A percentile compares a stretch with the other conserved stretches of the same genome.
Evolutionary conservation across 30 jellyfish, hydroid and myxozoan genomes (phyloP).

Genomic region (Pseudorhiza aurosa): DNA sequence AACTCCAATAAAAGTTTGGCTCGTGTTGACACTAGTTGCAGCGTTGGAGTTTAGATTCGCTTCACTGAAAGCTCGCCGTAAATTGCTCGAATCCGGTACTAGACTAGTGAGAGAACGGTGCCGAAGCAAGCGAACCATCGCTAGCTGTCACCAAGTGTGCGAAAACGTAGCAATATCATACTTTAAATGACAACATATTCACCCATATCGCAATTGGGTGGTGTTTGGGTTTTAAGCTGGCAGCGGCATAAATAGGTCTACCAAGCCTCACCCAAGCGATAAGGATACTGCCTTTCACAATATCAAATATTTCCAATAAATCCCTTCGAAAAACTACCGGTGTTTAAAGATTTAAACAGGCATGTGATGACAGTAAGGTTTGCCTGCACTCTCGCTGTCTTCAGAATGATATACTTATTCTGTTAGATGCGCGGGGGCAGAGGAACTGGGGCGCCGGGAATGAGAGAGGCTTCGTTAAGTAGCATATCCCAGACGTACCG

Average conservation of each 20-base stretch:
- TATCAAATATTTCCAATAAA: too few relatives aligned
- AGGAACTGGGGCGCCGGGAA: constrained; percentile 24
- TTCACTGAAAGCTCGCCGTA: constrained; percentile 94
- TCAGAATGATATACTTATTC: neutral
- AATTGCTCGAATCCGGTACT: constrained; percentile 43
- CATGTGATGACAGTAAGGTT: too few relatives aligned
- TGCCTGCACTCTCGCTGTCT: neutral
- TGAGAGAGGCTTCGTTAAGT: neutral
- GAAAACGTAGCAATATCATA: neutral
- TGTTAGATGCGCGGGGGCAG: too few relatives aligned
- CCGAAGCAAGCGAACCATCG: constrained; percentile 74
- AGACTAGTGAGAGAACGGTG: constrained; percentile 72
- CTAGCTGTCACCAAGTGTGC: constrained; percentile 9
- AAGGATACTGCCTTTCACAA: too few relatives aligned
- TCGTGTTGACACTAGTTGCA: constrained; percentile 12
- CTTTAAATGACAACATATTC: neutral
- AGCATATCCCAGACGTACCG: constrained; percentile 5
- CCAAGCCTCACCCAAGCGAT: too few relatives aligned
- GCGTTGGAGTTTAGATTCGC: constrained; percentile 60
- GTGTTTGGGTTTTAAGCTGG: too few relatives aligned
- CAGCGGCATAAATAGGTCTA: too few relatives aligned
- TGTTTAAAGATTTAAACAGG: too few relatives aligned
- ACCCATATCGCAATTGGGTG: neutral
- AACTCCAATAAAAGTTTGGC: constrained; percentile 50
- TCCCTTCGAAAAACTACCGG: too few relatives aligned